Base-by-base conservation (phyloP, 2,113 vertebrate genomes). In the Microtus ochrogaster region DNA sequence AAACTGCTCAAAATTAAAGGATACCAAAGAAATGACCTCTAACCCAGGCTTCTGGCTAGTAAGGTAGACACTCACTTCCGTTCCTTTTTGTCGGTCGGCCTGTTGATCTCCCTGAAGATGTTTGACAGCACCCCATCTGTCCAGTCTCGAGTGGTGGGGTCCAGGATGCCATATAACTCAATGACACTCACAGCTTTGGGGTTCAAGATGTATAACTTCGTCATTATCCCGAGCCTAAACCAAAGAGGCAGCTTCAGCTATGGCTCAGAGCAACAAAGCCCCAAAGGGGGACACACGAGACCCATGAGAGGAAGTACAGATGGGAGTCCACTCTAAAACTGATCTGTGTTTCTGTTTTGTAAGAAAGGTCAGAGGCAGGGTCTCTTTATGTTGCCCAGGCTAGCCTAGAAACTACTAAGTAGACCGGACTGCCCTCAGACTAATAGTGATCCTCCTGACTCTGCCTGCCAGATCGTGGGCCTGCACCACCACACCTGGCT, bases 101-200 rank as follows among this genome's bases (percentile, higher is more conserved):
- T 99, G 98, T 99, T 99, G 98, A 99, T 99, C 41, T 99, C 99
- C 87, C 99, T 98, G 96, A 99, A 99, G 97, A 99, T 99, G 98
- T 99, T 99, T 16, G 99, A 99, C 96, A 99, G 97, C 90, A 99
- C 99, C 91, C 99, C 99, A 66, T 99, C 99, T 0, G 99, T 99
- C 99, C 99, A 99, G 98, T 99, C 99, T 55, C 99, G 98, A 1
- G 99, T 99, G 91, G 98, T 98, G 21, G 99, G 99, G 94, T 99
- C 99, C 97, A 99, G 98, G 96, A 99, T 98, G 88, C 99, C 99
- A 2, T 99, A 99, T 6, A 99, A 98, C 96, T 99, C 99, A 79
- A 99, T 99, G 92, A 99, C 99, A 68, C 99, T 99, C 98, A 99
- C 98, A 5, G 99, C 99, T 98, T 99, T 99, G 84, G 99, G 99